Percentiles rank a stretch among this genome's conserved stretches.
Conservation (phyloP, 2,113 vertebrate species). For the Poeciliopsis turrubarensis region DNA sequence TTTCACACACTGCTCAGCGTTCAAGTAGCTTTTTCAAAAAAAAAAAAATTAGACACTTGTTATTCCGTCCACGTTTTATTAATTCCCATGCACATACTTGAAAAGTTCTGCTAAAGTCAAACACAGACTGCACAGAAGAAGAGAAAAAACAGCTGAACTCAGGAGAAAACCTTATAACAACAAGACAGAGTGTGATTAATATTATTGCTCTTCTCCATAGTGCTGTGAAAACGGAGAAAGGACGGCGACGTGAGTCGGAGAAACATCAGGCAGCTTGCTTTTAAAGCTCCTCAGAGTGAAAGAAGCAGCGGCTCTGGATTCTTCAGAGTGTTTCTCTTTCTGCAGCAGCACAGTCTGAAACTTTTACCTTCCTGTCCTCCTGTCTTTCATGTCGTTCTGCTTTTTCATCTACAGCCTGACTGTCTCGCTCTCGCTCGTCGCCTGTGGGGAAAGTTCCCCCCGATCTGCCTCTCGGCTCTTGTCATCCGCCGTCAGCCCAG, state of each 20-base stretch:
- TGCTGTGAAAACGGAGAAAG: neutral
- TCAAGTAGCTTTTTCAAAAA: too few species aligned
- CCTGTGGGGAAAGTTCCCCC: constrained; percentile 35
- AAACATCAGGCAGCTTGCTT: neutral
- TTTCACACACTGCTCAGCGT: too few species aligned
- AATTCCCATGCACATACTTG: neutral
- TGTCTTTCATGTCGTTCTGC: neutral
- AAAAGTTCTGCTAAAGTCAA: neutral
- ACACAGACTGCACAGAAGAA: too few species aligned
- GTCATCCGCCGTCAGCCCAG: constrained; percentile 41
- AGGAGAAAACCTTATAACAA: too few species aligned
- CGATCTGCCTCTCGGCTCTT: constrained; percentile 25
- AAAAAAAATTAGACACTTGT: too few species aligned
- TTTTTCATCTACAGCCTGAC: constrained; percentile 11
- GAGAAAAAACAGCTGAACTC: too few species aligned
- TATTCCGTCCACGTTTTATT: neutral
- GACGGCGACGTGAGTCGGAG: neutral
- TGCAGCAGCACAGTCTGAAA: constrained; percentile 17
- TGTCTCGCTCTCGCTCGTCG: constrained; percentile 1
- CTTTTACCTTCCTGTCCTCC: neutral
- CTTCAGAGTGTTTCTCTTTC: constrained; percentile 1
- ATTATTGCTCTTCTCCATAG: neutral
- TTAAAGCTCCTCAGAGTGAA: neutral
- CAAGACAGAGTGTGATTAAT: too few species aligned
- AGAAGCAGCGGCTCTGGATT: neutral